These are phyloP conservation scores for Ornithorhynchus anatinus DNA, from an alignment of 2,113 vertebrate genomes.

Conservation along the genomic window DNA sequence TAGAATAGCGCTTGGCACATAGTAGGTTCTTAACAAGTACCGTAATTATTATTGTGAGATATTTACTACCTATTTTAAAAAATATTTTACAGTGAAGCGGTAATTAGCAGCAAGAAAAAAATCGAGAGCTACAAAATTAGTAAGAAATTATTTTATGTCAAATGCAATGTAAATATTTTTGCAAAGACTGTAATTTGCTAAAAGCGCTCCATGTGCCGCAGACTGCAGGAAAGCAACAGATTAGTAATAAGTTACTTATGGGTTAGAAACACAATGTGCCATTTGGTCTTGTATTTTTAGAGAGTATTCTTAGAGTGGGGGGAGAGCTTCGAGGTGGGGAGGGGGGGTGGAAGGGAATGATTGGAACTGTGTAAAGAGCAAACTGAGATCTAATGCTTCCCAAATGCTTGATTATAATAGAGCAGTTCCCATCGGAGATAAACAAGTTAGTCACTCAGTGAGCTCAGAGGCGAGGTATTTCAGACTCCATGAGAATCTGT, in stretches of 20 bases:
- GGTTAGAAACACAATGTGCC: slow-evolving; percentile 15
- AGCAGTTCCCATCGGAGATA: slow-evolving; percentile 42
- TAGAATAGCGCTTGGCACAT: no score
- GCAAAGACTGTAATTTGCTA: not conserved
- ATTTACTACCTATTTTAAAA: not conserved
- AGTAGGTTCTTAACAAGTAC: no score
- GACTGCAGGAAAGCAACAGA: not conserved
- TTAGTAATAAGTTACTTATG: not conserved
- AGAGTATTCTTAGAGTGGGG: not conserved
- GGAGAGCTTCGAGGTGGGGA: no score
- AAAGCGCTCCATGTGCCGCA: not conserved
- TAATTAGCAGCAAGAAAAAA: not conserved
- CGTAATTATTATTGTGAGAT: no score
- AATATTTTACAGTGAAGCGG: not conserved
- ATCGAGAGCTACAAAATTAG: not conserved
- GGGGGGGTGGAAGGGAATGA: not conserved
- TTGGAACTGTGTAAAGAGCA: slow-evolving; percentile 10
- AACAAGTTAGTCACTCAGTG: slow-evolving; percentile 34
- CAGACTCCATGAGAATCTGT: slow-evolving; percentile 41
- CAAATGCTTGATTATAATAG: not conserved
- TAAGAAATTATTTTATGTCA: not conserved
- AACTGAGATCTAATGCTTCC: slow-evolving; percentile 23
- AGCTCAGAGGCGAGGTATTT: slow-evolving; percentile 55
- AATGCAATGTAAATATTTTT: rapidly evolving
- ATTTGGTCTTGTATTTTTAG: not conserved